phyloP scores from a whole-genome alignment of 2,113 vertebrate genomes.

The Tauraco erythrolophus region DNA sequence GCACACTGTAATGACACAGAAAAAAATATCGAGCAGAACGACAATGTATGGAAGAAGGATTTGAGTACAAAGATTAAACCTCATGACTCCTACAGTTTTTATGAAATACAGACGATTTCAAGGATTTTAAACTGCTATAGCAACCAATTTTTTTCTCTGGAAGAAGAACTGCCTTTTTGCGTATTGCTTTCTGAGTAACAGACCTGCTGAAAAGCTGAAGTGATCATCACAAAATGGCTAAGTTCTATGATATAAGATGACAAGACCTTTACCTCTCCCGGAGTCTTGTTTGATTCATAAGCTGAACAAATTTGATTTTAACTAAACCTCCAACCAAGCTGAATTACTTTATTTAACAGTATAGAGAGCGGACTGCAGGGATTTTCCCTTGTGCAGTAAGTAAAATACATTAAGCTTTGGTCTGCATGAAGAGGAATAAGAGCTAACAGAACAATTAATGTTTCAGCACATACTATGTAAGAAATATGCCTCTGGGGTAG shows the following conservation, averaged over 20 bases:
- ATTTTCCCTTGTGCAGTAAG: not conserved
- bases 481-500: not conserved
- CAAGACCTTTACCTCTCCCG: constrained; percentile 7
- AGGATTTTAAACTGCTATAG: constrained; percentile 9
- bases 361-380: constrained; percentile 4
- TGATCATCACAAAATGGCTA: not conserved
- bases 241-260: not conserved
- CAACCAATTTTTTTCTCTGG: constrained; percentile 11
- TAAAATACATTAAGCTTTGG: constrained; percentile 11
- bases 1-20: not conserved
- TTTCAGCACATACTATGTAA: not conserved
- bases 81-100: not conserved
- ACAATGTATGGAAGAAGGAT: not conserved
- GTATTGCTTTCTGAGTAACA: constrained; percentile 31
- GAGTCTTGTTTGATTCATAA: constrained; percentile 40
- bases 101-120: constrained; percentile 42
- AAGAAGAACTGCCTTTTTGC: not conserved
- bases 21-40: not conserved
- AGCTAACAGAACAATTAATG: constrained; percentile 44
- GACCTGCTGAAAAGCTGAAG: constrained; percentile 26
- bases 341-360: constrained; percentile 35
- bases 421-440: not conserved
- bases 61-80: not conserved
- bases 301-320: constrained; percentile 21
- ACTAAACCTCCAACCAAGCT: constrained; percentile 21